These are phyloP conservation scores for Hirundo rustica DNA, from an alignment of 2,797 vertebrate genomes.

Conservation along the genomic window DNA sequence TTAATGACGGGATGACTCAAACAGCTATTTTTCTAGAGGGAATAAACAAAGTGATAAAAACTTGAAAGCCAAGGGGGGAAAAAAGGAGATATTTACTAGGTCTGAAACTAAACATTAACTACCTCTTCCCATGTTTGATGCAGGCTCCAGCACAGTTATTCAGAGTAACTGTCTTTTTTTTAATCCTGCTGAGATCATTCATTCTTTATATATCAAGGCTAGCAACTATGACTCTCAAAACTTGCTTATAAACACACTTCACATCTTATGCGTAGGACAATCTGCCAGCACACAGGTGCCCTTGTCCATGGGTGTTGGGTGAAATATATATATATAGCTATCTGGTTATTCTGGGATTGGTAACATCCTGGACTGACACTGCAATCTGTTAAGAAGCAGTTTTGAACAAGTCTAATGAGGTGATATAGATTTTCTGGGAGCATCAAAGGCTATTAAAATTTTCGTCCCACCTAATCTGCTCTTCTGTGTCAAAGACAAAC, in stretches of 20 bases:
- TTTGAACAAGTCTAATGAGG: conserved; percentile 23
- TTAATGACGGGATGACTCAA: neutral
- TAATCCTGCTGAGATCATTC: neutral
- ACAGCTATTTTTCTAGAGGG: neutral
- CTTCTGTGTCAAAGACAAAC: neutral
- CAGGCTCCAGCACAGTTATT: neutral
- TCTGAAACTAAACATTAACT: neutral
- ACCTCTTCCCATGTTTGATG: neutral
- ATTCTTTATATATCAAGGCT: neutral
- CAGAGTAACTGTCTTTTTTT: neutral
- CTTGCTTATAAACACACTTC: conserved; percentile 36
- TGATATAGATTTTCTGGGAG: conserved; percentile 35
- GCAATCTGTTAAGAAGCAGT: conserved; percentile 32
- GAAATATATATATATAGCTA: conserved; percentile 24
- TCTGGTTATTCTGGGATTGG: conserved; percentile 36
- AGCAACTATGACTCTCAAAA: neutral
- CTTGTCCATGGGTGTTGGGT: conserved; percentile 27
- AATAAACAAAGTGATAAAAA: neutral
- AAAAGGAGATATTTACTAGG: neutral
- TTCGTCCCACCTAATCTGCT: neutral
- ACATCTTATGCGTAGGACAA: neutral
- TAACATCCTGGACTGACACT: conserved; percentile 38
- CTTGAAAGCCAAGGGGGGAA: neutral
- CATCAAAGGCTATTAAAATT: neutral
- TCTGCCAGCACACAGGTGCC: conserved; percentile 12